Evolutionary conservation across 2,797 vertebrate species (phyloP).

Genomic region (Harpagifer antarcticus): DNA sequence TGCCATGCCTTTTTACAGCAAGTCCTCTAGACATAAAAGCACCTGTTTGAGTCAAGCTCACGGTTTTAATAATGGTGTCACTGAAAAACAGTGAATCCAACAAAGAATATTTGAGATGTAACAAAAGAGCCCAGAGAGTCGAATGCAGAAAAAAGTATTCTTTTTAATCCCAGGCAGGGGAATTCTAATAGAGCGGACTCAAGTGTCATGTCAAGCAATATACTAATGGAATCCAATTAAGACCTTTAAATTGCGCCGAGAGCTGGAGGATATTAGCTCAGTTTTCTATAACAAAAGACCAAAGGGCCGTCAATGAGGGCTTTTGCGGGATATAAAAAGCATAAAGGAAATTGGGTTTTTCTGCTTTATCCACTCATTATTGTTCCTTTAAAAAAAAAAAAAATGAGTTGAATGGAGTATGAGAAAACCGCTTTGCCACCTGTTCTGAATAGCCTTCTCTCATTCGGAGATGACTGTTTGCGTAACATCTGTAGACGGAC

Average conservation of each 20-base stretch:
- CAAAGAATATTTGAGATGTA: conserved; percentile 80
- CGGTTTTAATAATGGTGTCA: conserved; percentile 78
- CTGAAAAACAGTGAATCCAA: conserved; percentile 76
- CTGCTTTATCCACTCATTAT: conserved; percentile 86
- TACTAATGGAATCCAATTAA: conserved; percentile 89
- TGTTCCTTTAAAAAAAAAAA: conserved; percentile 82
- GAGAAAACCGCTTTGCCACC: conserved; percentile 77
- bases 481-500: conserved; percentile 50
- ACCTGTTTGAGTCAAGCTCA: conserved; percentile 75
- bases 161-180: conserved; percentile 80
- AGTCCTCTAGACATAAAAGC: conserved; percentile 68
- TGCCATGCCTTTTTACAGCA: conserved; percentile 61
- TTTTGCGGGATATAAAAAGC: conserved; percentile 84
- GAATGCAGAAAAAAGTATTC: conserved; percentile 77
- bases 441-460: conserved; percentile 64
- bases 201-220: conserved; percentile 88
- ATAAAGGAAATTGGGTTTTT: conserved; percentile 85
- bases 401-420: conserved; percentile 81
- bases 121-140: conserved; percentile 79
- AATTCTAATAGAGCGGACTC: conserved; percentile 84
- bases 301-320: conserved; percentile 83
- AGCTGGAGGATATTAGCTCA: conserved; percentile 86
- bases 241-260: conserved; percentile 84
- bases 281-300: conserved; percentile 87
- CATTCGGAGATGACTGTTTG: conserved; percentile 51